Evolutionary conservation across 1,140 invertebrate genomes (phyloP).

Genomic region (Drosophila nikananu): DNA sequence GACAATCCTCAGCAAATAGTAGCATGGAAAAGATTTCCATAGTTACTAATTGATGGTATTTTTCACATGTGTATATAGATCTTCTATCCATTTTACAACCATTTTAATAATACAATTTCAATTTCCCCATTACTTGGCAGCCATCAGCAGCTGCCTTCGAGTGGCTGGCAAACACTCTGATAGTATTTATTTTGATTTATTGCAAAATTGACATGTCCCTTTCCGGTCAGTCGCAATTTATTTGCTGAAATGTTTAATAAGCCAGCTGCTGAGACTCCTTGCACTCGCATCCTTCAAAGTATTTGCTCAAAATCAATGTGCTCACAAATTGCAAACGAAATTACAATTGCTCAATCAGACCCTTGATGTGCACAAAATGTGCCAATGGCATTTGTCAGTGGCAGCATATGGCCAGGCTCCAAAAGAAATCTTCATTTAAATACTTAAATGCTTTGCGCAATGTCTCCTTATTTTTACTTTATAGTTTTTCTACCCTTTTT

Average conservation of each 20-base stretch:
- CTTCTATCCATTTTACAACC: background rate
- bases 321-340: conserved; percentile 62
- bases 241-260: conserved; percentile 60
- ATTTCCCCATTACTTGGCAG: conserved; percentile 10
- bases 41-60: no score
- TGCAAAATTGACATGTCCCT: conserved; percentile 69
- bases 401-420: conserved; percentile 9
- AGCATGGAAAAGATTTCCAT: no score
- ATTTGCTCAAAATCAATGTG: conserved; percentile 59
- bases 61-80: background rate
- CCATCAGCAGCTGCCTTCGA: conserved; percentile 22
- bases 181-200: no score
- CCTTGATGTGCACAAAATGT: conserved; percentile 13
- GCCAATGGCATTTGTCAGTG: conserved; percentile 32
- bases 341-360: conserved; percentile 18
- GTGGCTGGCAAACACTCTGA: conserved; percentile 26
- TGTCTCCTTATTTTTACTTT: background rate
- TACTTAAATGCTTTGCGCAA: no score
- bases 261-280: conserved; percentile 20
- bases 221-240: conserved; percentile 30
- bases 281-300: conserved; percentile 20
- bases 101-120: background rate
- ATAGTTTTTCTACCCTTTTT: background rate
- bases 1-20: no score
- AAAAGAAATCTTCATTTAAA: background rate